Base-by-base conservation (phyloP, 2,888 invertebrate genomes). In the Orgyia antiqua region DNA sequence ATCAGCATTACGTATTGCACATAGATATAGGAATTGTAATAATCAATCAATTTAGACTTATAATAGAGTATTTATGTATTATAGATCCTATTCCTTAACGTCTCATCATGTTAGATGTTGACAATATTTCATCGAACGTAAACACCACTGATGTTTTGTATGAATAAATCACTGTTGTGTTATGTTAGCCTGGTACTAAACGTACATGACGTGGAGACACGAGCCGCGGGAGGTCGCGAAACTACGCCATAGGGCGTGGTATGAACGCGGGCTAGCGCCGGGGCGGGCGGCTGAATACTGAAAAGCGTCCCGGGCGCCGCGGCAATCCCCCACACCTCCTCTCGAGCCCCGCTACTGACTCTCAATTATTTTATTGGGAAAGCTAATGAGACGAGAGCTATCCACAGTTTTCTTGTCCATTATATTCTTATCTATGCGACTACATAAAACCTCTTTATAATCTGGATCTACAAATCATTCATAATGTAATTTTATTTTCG, bases 281-380 rank as follows among this genome's bases (percentile, higher is more conserved):
- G 70, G 75, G 73, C 73, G 78, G 74, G 70, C 80, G 77, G 70
- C 62, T 66, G 77, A 69, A 54, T 69, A 82, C 82, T 79, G 75
- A 63, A 61, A 61, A 55, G 45, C 64, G 64, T 55, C 63, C 72
- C 70, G 68, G 68, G 70, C 59, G 55, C 50, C 55, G 54, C 60
- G 58, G 45, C 52, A 46, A 47, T 58, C 55, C 58, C 42, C 55
- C 35, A 8, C 30, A 13, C 3, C 41, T 54, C 51, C 58, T 51
- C 39, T 37, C 58, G 51, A 35, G 51, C 60, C 58, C 68, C 69
- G 62, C 68, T 58, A 58, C 69, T 68, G 64, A 76, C 78, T 79
- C 83, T 71, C 83, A 79, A 83, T 84, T 83, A 84, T 83, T 83
- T 84, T 83, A 84, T 84, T 78, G 80, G 76, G 65, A 70, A 77